Evolutionary conservation across 1,140 invertebrate genomes (phyloP).

Genomic region (Drosophila equinoxialis): DNA sequence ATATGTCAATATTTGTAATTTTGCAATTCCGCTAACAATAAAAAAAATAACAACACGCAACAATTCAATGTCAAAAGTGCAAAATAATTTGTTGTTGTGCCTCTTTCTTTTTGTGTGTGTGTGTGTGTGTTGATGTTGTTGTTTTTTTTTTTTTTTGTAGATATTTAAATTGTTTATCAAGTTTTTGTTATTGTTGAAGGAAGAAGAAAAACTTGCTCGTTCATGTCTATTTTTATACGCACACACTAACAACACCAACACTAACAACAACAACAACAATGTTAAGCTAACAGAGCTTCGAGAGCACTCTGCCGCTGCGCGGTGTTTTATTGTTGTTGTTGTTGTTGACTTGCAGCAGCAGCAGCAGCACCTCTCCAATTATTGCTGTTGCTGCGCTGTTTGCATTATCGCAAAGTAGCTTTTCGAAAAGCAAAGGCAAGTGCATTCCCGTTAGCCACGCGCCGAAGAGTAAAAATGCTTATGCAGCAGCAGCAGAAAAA

Average conservation of each 20-base stretch:
- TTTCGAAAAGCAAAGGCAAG: constrained; percentile 7
- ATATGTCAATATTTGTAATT: constrained; percentile 28
- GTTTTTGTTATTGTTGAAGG: constrained; percentile 26
- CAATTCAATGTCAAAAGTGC: constrained; percentile 65
- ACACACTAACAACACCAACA: background rate
- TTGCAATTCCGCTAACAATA: constrained; percentile 27
- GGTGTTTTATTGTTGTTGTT: background rate
- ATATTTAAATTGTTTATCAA: constrained; percentile 57
- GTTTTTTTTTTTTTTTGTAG: constrained; percentile 16
- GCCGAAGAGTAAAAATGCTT: constrained; percentile 1
- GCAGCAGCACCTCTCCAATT: constrained; percentile 1
- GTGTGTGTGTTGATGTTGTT: no score
- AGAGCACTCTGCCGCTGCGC: background rate
- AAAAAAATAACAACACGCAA: constrained; percentile 17
- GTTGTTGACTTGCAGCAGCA: constrained; percentile 5
- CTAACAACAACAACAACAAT: constrained; percentile 6
- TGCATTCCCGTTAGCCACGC: constrained; percentile 12
- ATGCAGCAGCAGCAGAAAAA: background rate
- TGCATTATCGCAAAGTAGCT: constrained; percentile 9
- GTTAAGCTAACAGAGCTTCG: constrained; percentile 25
- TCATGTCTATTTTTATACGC: constrained; percentile 28
- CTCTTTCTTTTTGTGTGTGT: background rate
- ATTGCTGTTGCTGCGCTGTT: constrained; percentile 8
- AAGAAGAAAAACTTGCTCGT: constrained; percentile 12
- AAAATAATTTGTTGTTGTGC: constrained; percentile 42